These are phyloP conservation scores for Nycticryphes semicollaris DNA, from an alignment of 2,113 vertebrate genomes.

Conservation along the genomic window DNA sequence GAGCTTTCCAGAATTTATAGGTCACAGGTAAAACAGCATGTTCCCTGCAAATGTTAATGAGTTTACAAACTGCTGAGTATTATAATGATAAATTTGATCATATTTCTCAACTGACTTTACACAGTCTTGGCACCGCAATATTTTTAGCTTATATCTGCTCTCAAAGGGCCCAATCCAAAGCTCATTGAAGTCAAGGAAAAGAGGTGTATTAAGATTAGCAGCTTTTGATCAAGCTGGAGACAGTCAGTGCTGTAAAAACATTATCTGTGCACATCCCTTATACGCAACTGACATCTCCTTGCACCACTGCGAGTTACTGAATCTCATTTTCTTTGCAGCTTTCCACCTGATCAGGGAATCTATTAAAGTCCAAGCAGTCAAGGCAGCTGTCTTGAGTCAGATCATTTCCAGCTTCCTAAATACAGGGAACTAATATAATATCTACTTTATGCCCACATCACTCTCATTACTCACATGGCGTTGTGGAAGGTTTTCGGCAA, in stretches of 20 bases:
- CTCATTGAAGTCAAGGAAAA: constrained; percentile 37
- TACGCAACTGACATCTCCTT: neutral
- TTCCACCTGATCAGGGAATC: constrained; percentile 30
- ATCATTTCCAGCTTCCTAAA: constrained; percentile 33
- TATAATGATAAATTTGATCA: constrained; percentile 36
- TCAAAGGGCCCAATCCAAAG: constrained; percentile 22
- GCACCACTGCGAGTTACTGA: neutral
- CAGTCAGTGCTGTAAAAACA: constrained; percentile 8
- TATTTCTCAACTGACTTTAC: constrained; percentile 23
- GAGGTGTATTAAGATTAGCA: constrained; percentile 18
- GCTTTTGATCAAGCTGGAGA: constrained; percentile 36
- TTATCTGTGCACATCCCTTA: neutral
- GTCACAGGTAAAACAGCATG: constrained; percentile 50
- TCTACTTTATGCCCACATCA: neutral
- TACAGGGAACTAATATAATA: neutral
- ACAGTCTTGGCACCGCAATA: neutral
- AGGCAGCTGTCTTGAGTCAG: constrained; percentile 23
- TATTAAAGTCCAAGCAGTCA: constrained; percentile 13
- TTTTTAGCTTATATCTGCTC: constrained; percentile 19
- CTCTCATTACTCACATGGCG: neutral
- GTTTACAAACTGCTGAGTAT: constrained; percentile 59
- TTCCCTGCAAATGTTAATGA: constrained; percentile 62
- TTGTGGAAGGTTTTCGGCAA: neutral
- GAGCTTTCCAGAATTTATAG: constrained; percentile 33
- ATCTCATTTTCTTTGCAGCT: constrained; percentile 13